Evolutionary conservation across 2,113 vertebrate species (phyloP), one percentile per base, ranked within the genome.

Genomic region (Terrapene triunguis): DNA sequence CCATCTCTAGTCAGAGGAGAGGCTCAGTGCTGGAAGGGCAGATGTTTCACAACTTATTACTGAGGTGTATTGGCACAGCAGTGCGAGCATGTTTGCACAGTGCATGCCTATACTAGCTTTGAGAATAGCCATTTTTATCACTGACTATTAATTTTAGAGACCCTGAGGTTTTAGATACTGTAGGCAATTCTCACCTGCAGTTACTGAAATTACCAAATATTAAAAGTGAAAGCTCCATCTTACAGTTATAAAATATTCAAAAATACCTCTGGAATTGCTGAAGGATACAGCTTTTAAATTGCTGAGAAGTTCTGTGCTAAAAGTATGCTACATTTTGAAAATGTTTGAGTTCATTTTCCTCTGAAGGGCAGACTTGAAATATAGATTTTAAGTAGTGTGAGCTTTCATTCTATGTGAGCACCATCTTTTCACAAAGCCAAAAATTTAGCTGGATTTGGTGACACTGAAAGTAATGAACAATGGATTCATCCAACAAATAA

Each of bases 261-360:
- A 94, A 38, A 78, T 22, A 93, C 88, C 69, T 38, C 65, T 72
- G 65, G 5, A 21, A 72, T n/a, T 84, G 79, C 84, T 95, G 47
- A 79, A 69, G 80, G 76, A 84, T 90, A 89, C 24, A 90, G 79
- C 12, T 89, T 95, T 95, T 82, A 65, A 92, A 96, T 85, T 89
- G 69, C 29, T 62, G 72, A 35, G 57, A 85, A 91, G 29, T 29
- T 47, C 27, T 89, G 69, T 53, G 5, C 74, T 90, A 65, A 94
- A 93, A 90, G 55, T 3, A 0, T 57, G 25, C 24, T 78, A 78
- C 42, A 92, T 92, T 95, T 62, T 53, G 79, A n/a, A 0, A 51
- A 42, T 19, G 21, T 69, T 89, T 90, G 80, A 95, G 94, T 90
- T 91, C 79, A 3, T 10, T 11, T 9, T 89, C 89, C 69, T 85